A percentile compares a stretch with the other conserved stretches of the same genome.
phyloP scores from a whole-genome alignment of 2,888 invertebrate genomes.

The Anticlea derivata region DNA sequence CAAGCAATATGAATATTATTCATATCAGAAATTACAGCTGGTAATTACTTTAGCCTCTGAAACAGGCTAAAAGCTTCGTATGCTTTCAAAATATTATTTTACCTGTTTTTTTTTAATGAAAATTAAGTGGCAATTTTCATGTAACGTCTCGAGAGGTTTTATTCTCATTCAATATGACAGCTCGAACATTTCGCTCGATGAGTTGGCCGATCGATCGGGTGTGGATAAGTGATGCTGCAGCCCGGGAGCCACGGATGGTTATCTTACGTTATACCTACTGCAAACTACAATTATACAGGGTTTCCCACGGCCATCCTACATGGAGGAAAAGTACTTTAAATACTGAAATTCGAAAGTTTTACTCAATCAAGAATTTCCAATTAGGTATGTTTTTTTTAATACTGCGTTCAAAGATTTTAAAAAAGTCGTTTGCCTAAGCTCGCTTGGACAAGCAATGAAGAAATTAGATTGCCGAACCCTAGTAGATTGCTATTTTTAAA shows the following conservation, averaged over 20 bases:
- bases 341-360: too few relatives aligned
- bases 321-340: too few relatives aligned
- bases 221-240: slow-evolving; percentile 45
- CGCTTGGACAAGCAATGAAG: too few relatives aligned
- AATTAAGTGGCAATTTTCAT: slow-evolving; percentile 33
- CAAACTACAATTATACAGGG: too few relatives aligned
- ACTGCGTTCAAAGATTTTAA: too few relatives aligned
- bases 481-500: too few relatives aligned
- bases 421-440: too few relatives aligned
- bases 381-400: too few relatives aligned
- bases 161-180: slow-evolving; percentile 28
- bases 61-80: slow-evolving; percentile 10
- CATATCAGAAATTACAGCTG: neutral
- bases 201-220: slow-evolving; percentile 26
- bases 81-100: slow-evolving; percentile 16
- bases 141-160: slow-evolving; percentile 34
- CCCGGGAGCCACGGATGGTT: neutral
- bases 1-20: too few relatives aligned
- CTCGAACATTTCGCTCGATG: slow-evolving; percentile 22
- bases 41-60: neutral
- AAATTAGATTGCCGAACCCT: too few relatives aligned
- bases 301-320: too few relatives aligned
- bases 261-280: neutral
- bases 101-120: slow-evolving; percentile 11
- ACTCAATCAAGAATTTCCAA: too few relatives aligned